Evolutionary conservation across 2,888 invertebrate genomes (phyloP).

Genomic region (Agrilus mali): DNA sequence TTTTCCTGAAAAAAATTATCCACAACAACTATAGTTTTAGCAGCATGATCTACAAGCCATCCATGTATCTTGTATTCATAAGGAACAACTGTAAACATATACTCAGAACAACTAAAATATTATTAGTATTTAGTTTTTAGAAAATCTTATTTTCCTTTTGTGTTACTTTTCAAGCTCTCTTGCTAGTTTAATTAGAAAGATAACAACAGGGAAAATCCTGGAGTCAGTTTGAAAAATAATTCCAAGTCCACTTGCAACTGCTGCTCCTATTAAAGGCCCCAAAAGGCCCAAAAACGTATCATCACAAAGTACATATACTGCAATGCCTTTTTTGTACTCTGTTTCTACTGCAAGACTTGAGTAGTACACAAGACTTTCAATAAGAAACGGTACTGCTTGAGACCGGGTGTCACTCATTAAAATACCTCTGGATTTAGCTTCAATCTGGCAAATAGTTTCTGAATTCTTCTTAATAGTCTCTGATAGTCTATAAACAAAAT

Average conservation of each 20-base stretch:
- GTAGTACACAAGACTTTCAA: constrained; percentile 39
- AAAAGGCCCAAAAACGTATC: constrained; percentile 35
- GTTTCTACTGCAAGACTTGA: constrained; percentile 35
- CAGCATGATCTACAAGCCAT: too few species aligned
- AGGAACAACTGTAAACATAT: too few species aligned
- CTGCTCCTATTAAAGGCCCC: constrained; percentile 36
- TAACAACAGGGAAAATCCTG: constrained; percentile 30
- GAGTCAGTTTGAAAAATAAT: constrained; percentile 35
- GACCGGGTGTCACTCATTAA: constrained; percentile 33
- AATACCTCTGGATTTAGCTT: constrained; percentile 34
- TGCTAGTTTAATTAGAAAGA: constrained; percentile 36
- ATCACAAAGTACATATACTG: constrained; percentile 31
- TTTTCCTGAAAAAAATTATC: too few species aligned
- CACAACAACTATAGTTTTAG: too few species aligned
- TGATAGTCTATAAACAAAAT: constrained; percentile 31
- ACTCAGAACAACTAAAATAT: too few species aligned
- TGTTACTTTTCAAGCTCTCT: constrained; percentile 32
- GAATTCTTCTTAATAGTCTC: constrained; percentile 36
- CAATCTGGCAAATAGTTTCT: constrained; percentile 35
- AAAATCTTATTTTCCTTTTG: too few species aligned
- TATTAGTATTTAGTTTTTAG: too few species aligned
- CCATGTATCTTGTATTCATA: too few species aligned
- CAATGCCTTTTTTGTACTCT: constrained; percentile 32
- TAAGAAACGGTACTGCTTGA: constrained; percentile 31
- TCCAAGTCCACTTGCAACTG: constrained; percentile 38